These are phyloP conservation scores for Microcebus griseorufus DNA, from an alignment of 2,113 vertebrate species.

Conservation along the genomic window DNA sequence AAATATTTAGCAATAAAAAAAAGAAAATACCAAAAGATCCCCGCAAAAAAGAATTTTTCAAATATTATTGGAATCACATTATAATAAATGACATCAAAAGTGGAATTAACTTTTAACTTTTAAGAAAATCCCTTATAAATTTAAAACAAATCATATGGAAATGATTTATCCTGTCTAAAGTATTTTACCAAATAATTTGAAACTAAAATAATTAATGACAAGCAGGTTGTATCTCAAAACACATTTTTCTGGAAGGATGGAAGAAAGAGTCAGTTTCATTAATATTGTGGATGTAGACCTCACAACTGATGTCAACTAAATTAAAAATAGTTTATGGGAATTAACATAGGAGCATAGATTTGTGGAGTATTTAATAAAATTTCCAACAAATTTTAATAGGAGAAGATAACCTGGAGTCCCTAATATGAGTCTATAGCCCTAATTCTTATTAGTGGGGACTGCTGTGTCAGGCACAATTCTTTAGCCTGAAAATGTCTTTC, in stretches of 20 bases:
- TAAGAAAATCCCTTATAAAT: slow-evolving; percentile 46
- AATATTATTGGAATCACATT: not conserved
- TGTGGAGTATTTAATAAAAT: not conserved
- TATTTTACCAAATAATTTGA: slow-evolving; percentile 46
- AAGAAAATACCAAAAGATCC: too few relatives aligned
- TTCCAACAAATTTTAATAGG: not conserved
- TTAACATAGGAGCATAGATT: not conserved
- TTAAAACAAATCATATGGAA: slow-evolving; percentile 47
- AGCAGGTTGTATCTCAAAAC: not conserved
- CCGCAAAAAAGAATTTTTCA: slow-evolving; percentile 45
- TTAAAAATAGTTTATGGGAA: slow-evolving; percentile 29
- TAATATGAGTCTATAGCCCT: not conserved
- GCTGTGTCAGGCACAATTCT: not conserved
- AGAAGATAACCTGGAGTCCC: not conserved
- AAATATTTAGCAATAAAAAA: too few relatives aligned
- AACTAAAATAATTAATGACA: slow-evolving; percentile 33
- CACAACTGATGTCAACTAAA: not conserved
- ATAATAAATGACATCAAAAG: not conserved
- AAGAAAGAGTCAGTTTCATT: slow-evolving; percentile 20
- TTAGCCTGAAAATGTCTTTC: slow-evolving; percentile 41
- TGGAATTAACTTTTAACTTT: slow-evolving; percentile 47
- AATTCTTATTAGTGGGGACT: not conserved
- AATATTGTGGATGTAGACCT: not conserved
- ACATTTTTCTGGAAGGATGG: slow-evolving; percentile 45
- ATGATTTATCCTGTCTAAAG: not conserved